phyloP scores from a whole-genome alignment of 2,888 invertebrate species.

The Flabesymbios commensalis region DNA sequence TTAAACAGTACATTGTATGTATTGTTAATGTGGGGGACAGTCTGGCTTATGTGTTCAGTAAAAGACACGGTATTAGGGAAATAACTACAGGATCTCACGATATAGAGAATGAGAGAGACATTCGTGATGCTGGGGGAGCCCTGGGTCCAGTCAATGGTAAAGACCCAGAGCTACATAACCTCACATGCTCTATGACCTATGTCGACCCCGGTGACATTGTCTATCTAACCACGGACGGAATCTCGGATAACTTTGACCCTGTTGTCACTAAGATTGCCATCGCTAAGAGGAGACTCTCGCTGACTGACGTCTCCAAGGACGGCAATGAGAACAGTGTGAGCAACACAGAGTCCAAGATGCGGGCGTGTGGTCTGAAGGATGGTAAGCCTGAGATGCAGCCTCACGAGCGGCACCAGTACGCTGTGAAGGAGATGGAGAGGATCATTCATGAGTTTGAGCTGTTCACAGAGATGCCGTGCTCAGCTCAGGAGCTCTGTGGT shows the following conservation, averaged over 20 bases:
- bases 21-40: conserved; percentile 89
- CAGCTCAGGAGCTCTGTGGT: conserved; percentile 59
- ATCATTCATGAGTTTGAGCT: conserved; percentile 59
- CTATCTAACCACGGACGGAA: conserved; percentile 85
- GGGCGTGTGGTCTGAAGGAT: conserved; percentile 21
- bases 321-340: neutral
- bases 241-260: conserved; percentile 89
- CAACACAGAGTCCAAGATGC: neutral
- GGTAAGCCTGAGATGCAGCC: conserved; percentile 58
- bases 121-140: conserved; percentile 86
- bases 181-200: conserved; percentile 82
- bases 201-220: conserved; percentile 81
- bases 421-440: conserved; percentile 66
- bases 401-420: conserved; percentile 76
- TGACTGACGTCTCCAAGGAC: neutral
- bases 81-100: conserved; percentile 80
- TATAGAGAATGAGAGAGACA: conserved; percentile 79
- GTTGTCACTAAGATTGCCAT: conserved; percentile 84
- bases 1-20: conserved; percentile 70
- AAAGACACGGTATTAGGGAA: conserved; percentile 78
- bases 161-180: conserved; percentile 80
- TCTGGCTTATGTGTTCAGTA: conserved; percentile 80
- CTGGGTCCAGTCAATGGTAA: conserved; percentile 86
- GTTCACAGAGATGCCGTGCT: conserved; percentile 54
- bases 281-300: conserved; percentile 33